Conservation (phyloP, 2,888 invertebrate genomes). For the Epistrophe grossulariae region DNA sequence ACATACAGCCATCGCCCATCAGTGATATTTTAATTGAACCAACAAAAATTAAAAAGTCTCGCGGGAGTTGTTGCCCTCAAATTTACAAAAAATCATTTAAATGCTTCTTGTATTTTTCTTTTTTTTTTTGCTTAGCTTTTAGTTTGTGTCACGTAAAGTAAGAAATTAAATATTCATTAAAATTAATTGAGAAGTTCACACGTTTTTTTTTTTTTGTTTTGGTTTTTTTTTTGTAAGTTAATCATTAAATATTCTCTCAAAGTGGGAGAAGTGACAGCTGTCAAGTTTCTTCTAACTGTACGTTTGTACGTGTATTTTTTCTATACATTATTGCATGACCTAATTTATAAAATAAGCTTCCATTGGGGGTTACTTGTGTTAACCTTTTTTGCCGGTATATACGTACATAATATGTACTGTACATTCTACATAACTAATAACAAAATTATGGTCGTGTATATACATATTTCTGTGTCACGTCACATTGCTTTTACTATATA, state of each 20-base stretch:
- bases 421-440: background rate
- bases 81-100: background rate
- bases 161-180: conserved; percentile 24
- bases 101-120: background rate
- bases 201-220: background rate
- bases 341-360: conserved; percentile 30
- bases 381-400: conserved; percentile 10
- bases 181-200: conserved; percentile 27
- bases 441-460: conserved; percentile 24
- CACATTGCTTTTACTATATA: conserved; percentile 9
- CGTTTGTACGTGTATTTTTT: background rate
- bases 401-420: background rate
- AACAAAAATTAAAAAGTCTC: conserved; percentile 2
- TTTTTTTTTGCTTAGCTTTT: background rate
- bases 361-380: conserved; percentile 29
- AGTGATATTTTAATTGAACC: background rate
- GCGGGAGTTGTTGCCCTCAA: background rate
- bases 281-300: conserved; percentile 24
- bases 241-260: background rate
- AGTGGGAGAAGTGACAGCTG: conserved; percentile 25
- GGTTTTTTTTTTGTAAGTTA: background rate
- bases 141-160: conserved; percentile 16
- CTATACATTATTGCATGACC: conserved; percentile 23
- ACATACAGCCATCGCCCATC: too few relatives aligned
- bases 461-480: conserved; percentile 29